A percentile compares a stretch with the other conserved stretches of the same genome.
These are phyloP conservation scores for Catocala fraxini DNA, from an alignment of 2,888 invertebrate genomes.

Conservation along the genomic window DNA sequence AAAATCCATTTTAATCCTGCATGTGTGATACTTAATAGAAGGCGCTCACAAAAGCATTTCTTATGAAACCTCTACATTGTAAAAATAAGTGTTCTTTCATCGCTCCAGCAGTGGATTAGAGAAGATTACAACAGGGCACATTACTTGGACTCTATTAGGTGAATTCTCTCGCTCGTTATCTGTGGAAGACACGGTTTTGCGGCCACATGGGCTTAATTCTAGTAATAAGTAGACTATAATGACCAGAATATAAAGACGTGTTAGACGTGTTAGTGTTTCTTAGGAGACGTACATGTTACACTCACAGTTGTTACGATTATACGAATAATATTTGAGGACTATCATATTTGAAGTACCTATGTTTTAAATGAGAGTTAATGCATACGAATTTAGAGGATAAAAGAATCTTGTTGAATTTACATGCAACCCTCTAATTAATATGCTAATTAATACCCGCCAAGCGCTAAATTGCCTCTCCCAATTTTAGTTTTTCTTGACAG, in stretches of 20 bases:
- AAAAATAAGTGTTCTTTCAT: slow-evolving; percentile 9
- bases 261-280: slow-evolving; percentile 10
- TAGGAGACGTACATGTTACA: slow-evolving; percentile 1
- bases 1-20: too few species aligned
- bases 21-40: too few species aligned
- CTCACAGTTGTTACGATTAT: too few species aligned
- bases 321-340: too few species aligned
- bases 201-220: slow-evolving; percentile 11
- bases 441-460: background rate
- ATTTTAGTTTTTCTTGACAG: too few species aligned
- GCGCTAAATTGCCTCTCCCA: background rate
- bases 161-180: slow-evolving; percentile 15
- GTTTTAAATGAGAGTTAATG: too few species aligned
- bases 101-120: slow-evolving; percentile 10
- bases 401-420: too few species aligned
- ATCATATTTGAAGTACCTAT: too few species aligned
- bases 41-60: background rate
- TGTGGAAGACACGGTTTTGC: slow-evolving; percentile 13
- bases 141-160: slow-evolving; percentile 13
- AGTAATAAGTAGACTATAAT: slow-evolving; percentile 6
- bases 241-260: slow-evolving; percentile 11
- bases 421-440: too few species aligned
- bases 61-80: slow-evolving; percentile 5
- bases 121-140: slow-evolving; percentile 13
- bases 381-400: too few species aligned